These are phyloP conservation scores for Atta texana DNA, from an alignment of 1,140 invertebrate genomes.

Conservation along the genomic window DNA sequence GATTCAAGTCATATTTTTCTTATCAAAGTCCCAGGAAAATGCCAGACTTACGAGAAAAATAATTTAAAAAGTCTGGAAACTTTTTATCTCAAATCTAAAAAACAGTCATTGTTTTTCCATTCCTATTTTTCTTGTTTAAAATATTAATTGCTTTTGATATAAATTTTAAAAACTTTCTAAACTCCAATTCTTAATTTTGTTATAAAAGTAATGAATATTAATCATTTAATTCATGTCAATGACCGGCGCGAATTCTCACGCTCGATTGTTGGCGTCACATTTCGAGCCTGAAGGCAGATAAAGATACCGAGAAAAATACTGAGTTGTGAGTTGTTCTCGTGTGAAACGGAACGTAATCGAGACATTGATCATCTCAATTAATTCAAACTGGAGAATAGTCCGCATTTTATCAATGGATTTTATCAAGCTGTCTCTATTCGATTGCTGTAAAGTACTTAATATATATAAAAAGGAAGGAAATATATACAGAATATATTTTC, in stretches of 20 bases:
- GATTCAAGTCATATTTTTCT: background rate
- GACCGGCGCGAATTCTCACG: slow-evolving; percentile 12
- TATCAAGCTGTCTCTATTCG: background rate
- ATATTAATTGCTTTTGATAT: background rate
- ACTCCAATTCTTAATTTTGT: background rate
- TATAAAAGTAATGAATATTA: background rate
- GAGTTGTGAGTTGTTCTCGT: slow-evolving; percentile 1
- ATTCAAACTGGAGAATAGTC: background rate
- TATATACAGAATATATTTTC: too few relatives aligned
- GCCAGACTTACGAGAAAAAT: background rate
- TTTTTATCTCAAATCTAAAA: background rate
- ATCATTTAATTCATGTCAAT: slow-evolving; percentile 11
- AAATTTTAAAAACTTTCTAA: background rate
- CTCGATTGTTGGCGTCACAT: slow-evolving; percentile 13
- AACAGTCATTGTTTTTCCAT: background rate
- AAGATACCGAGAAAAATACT: slow-evolving; percentile 10
- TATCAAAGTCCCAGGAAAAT: background rate
- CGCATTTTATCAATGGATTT: slow-evolving; percentile 30
- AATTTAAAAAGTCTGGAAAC: background rate
- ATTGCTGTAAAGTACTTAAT: background rate
- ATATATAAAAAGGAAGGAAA: too few relatives aligned
- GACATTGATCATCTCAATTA: slow-evolving; percentile 36
- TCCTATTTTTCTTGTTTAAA: background rate
- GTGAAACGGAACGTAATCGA: slow-evolving; percentile 22
- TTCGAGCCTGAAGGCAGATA: slow-evolving; percentile 27